Evolutionary conservation across 1,140 invertebrate species (phyloP), one percentile per base, ranked within the genome.

Genomic region (Solenopsis invicta): DNA sequence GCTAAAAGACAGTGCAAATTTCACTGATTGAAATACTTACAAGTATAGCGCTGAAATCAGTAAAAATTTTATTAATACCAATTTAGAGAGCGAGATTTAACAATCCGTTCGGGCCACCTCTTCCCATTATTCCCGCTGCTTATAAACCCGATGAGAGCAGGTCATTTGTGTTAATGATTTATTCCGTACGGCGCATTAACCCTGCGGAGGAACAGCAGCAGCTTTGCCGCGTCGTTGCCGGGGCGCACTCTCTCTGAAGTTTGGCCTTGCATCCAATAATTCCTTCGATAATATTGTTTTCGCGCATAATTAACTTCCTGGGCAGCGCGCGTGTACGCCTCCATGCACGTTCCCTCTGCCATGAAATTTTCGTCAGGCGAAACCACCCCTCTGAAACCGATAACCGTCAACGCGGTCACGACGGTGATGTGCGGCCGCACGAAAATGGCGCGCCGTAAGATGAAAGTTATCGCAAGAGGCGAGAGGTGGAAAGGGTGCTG

Each of bases 211-310:
- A 80, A 13, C 50, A 69, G 64, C 71, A 61, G 12, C 67, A 13
- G 45, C 56, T 37, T 88, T 48, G 56, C 6, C 75, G 64, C 72
- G 4, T 37, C 34, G 34, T 37, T 37, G 34, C 34, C 4, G n/a
- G 21, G 12, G 64, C 75, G 81, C 85, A 87, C 87, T 29, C 2
- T 92, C 91, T 82, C 88, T 80, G 37, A 89, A 92, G 89, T 92
- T 92, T 86, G 80, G 85, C 78, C 84, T 69, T 80, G 72, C 88
- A 74, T 89, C 85, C 90, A 78, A 88, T 89, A 92, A 90, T 92
- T 90, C 89, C 86, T 90, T 90, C 86, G 90, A 91, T 87, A 90
- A 92, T 91, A 91, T 92, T 90, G 87, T 88, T 92, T 92, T 88
- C 89, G 80, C 86, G 84, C 81, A 91, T 91, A 92, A 92, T 92